A percentile compares a stretch with the other conserved stretches of the same genome.
Conservation (phyloP, 1,140 invertebrate genomes). For the Drosophila neocordata region DNA sequence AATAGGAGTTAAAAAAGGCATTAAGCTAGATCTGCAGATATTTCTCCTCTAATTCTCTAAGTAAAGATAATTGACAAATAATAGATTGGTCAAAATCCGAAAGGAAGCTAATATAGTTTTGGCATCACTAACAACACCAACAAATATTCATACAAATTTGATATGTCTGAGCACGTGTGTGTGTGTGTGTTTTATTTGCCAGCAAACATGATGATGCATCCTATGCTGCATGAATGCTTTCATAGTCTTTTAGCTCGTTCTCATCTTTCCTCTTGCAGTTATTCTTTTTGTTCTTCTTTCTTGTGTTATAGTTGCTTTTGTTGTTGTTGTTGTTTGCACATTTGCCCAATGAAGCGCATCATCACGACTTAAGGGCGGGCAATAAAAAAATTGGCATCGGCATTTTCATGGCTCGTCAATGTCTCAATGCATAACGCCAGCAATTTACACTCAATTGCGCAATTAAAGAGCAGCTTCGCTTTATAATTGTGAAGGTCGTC, state of each 20-base stretch:
- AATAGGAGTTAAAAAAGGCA: too few relatives aligned
- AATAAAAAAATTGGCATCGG: conserved; percentile 43
- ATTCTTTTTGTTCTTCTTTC: background rate
- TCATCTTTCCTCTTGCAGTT: conserved; percentile 15
- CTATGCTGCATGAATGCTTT: conserved; percentile 33
- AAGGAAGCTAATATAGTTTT: background rate
- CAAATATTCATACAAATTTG: background rate
- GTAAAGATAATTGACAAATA: too few relatives aligned
- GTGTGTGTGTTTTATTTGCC: background rate
- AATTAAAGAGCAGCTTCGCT: conserved; percentile 54
- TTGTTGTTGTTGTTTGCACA: conserved; percentile 43
- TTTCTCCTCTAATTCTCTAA: too few relatives aligned
- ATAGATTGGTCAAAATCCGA: too few relatives aligned
- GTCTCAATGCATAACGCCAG: conserved; percentile 44
- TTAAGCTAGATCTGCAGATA: too few relatives aligned
- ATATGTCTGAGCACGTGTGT: background rate
- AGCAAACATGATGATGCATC: conserved; percentile 18
- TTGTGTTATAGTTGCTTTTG: conserved; percentile 17
- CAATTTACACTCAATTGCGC: conserved; percentile 61
- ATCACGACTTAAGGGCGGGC: conserved; percentile 39
- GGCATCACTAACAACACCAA: background rate
- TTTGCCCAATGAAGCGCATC: conserved; percentile 72
- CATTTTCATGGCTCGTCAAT: conserved; percentile 48
- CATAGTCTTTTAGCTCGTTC: background rate
- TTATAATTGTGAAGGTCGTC: conserved; percentile 62